A percentile compares a stretch with the other conserved stretches of the same genome.
Evolutionary conservation across 2,888 invertebrate genomes (phyloP).

Genomic region (Conistra vaccinii): DNA sequence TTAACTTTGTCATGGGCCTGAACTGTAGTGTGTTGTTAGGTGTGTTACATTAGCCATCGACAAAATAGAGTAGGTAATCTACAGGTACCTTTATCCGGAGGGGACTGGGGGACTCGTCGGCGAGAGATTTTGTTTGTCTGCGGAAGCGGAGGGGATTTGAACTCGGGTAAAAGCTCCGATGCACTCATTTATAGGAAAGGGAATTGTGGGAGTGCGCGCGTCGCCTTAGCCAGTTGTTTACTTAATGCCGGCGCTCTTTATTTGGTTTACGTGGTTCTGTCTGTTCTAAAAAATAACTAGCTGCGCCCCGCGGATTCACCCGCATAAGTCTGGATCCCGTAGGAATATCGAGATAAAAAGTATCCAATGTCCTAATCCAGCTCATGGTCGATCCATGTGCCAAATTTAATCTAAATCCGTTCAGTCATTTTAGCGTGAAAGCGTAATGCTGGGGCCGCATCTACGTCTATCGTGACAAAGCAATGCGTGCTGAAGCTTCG

Average conservation of each 20-base stretch:
- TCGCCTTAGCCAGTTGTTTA: constrained; percentile 22
- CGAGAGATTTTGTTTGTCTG: constrained; percentile 45
- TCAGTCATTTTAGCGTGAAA: too few species aligned
- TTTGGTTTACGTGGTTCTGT: constrained; percentile 20
- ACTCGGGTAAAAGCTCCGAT: constrained; percentile 38
- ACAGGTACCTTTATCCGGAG: constrained; percentile 18
- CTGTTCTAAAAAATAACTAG: constrained; percentile 3
- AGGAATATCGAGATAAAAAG: too few species aligned
- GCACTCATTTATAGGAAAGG: constrained; percentile 28
- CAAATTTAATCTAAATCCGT: too few species aligned
- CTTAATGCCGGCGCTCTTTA: constrained; percentile 1
- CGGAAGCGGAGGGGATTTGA: constrained; percentile 46
- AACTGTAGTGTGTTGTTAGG: constrained; percentile 7
- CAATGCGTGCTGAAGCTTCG: too few species aligned
- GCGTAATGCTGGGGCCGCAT: too few species aligned
- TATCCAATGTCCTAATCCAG: too few species aligned
- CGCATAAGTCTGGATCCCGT: too few species aligned
- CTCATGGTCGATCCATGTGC: too few species aligned
- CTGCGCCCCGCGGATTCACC: too few species aligned
- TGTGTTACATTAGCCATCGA: constrained; percentile 15
- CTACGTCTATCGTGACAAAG: too few species aligned
- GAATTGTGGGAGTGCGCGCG: constrained; percentile 33
- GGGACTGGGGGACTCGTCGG: constrained; percentile 10
- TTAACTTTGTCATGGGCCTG: constrained; percentile 6
- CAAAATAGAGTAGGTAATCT: constrained; percentile 28